These are phyloP conservation scores for Calonectris borealis DNA, from an alignment of 2,113 vertebrate genomes.

Conservation along the genomic window DNA sequence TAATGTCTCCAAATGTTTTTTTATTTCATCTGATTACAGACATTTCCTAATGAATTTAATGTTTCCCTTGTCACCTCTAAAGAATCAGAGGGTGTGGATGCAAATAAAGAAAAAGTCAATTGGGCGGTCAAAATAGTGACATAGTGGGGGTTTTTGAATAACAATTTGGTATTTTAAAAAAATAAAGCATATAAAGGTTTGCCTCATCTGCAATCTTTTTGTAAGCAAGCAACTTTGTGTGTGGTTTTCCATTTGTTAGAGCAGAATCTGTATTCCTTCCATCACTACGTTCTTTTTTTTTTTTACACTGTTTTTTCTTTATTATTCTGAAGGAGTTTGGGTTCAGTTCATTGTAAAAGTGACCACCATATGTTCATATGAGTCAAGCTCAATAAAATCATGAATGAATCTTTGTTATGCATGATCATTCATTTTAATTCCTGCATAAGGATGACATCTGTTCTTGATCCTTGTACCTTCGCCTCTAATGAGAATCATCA, in stretches of 20 bases:
- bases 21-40: background rate
- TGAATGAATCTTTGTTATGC: slow-evolving; percentile 17
- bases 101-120: background rate
- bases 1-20: background rate
- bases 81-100: background rate
- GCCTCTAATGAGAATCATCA: slow-evolving; percentile 24
- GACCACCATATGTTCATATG: background rate
- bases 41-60: background rate
- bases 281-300: background rate
- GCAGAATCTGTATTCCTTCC: background rate
- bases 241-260: background rate
- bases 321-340: background rate
- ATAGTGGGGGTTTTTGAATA: background rate
- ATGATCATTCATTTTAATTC: slow-evolving; percentile 58
- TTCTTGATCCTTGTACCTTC: slow-evolving; percentile 48
- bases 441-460: slow-evolving; percentile 5
- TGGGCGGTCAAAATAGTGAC: background rate
- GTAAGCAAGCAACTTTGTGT: background rate
- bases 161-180: background rate
- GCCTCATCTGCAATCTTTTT: background rate
- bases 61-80: background rate
- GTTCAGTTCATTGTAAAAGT: background rate
- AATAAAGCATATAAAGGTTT: background rate
- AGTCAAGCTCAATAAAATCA: slow-evolving; percentile 38
- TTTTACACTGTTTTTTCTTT: background rate